Percentiles rank a stretch among this genome's conserved stretches.
Conservation (phyloP, 2,113 vertebrate species). For the Carassius auratus region DNA sequence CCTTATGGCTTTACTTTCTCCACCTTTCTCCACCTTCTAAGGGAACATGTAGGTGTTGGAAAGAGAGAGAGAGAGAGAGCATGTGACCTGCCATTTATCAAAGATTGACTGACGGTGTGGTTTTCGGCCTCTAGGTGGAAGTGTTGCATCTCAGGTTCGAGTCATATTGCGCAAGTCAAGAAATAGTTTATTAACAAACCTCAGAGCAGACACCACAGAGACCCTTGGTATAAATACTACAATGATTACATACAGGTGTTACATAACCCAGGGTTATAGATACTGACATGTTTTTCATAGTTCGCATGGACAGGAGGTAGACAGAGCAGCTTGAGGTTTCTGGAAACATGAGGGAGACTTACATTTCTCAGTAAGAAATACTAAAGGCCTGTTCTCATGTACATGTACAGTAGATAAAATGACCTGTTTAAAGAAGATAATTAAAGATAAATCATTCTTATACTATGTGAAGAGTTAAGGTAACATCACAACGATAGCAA, state of each 20-base stretch:
- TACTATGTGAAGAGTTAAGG: too few relatives aligned
- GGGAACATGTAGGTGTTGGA: conserved; percentile 63
- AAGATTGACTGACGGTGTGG: neutral
- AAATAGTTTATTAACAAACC: neutral
- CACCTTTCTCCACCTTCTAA: conserved; percentile 71
- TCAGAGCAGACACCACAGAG: neutral
- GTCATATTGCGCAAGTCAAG: neutral
- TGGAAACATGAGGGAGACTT: neutral
- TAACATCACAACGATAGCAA: too few relatives aligned
- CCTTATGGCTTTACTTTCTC: conserved; percentile 52
- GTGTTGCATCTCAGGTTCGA: conserved; percentile 51
- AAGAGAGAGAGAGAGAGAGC: conserved; percentile 6
- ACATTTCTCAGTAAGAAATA: neutral
- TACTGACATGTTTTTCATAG: conserved; percentile 17
- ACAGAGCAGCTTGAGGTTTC: neutral
- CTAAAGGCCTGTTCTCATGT: too few relatives aligned
- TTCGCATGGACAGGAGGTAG: neutral
- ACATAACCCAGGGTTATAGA: conserved; percentile 18
- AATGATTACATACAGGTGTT: conserved; percentile 27
- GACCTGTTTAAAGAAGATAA: too few relatives aligned
- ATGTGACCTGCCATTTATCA: neutral
- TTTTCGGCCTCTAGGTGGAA: conserved; percentile 71
- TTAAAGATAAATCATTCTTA: too few relatives aligned
- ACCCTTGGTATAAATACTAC: neutral
- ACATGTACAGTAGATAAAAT: too few relatives aligned